These are phyloP conservation scores for Halocaridina rubra DNA, from an alignment of 2,888 invertebrate genomes.

Conservation along the genomic window DNA sequence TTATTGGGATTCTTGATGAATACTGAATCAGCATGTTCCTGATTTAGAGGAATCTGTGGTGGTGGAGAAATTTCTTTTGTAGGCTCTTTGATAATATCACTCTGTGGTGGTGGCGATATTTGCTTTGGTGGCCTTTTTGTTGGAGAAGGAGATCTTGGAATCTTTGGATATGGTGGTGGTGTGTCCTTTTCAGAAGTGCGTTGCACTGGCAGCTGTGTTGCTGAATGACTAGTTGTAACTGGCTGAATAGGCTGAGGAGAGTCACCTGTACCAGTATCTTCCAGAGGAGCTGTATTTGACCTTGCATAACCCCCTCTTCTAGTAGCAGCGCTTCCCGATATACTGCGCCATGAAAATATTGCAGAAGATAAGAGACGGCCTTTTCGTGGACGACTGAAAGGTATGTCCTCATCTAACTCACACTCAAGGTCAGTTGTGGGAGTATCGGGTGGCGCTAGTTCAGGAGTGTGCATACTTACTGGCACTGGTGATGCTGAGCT, in stretches of 20 bases:
- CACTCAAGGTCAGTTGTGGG: constrained; percentile 57
- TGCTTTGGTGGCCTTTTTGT: neutral
- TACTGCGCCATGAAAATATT: constrained; percentile 61
- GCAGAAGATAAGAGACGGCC: constrained; percentile 62
- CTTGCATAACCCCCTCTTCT: constrained; percentile 43
- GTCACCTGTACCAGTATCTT: constrained; percentile 55
- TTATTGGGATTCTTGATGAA: constrained; percentile 60
- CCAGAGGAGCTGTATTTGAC: constrained; percentile 61
- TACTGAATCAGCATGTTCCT: constrained; percentile 34
- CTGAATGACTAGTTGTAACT: constrained; percentile 53
- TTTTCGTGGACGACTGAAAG: constrained; percentile 50
- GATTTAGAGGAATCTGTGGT: neutral
- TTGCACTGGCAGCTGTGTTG: constrained; percentile 49
- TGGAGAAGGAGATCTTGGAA: neutral
- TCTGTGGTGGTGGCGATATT: neutral
- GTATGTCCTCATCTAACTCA: constrained; percentile 57
- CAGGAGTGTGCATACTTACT: constrained; percentile 29
- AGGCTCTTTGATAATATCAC: neutral
- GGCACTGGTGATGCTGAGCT: constrained; percentile 61
- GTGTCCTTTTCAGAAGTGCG: neutral
- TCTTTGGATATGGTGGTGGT: neutral
- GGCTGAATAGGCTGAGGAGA: constrained; percentile 14
- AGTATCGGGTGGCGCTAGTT: constrained; percentile 18
- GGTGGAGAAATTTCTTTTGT: constrained; percentile 15
- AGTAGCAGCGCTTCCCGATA: constrained; percentile 45